phyloP scores from a whole-genome alignment of 2,113 vertebrate genomes.

The Chionis minor region DNA sequence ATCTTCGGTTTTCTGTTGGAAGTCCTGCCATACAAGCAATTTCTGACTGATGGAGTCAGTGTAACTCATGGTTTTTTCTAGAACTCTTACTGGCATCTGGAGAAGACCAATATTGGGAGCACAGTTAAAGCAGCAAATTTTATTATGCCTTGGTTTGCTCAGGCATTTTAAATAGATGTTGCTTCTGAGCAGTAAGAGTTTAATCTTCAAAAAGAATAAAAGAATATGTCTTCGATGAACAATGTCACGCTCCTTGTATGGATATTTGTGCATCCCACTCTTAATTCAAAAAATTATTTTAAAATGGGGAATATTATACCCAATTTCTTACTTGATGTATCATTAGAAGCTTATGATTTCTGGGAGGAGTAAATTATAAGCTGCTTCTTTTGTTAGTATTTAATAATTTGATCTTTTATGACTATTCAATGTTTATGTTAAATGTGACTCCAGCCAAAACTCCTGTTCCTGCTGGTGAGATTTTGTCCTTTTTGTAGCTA shows the following conservation, averaged over 20 bases:
- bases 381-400: background rate
- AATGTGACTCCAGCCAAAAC: background rate
- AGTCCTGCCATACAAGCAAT: background rate
- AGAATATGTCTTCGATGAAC: background rate
- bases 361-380: background rate
- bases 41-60: background rate
- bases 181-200: background rate
- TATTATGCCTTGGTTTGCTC: background rate
- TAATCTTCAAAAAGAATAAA: background rate
- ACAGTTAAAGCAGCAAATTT: background rate
- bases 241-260: background rate
- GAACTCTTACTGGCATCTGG: background rate
- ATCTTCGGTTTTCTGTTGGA: background rate
- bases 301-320: background rate
- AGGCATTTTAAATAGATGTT: background rate
- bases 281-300: background rate
- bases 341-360: background rate
- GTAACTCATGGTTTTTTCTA: background rate
- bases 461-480: background rate
- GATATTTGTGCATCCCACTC: background rate
- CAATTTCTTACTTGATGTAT: background rate
- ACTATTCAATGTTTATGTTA: background rate
- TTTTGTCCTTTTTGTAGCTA: background rate
- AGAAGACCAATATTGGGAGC: background rate
- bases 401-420: background rate